A percentile compares a stretch with the other conserved stretches of the same genome.
Conservation (phyloP, 2,113 vertebrate species). For the Turnix velox region DNA sequence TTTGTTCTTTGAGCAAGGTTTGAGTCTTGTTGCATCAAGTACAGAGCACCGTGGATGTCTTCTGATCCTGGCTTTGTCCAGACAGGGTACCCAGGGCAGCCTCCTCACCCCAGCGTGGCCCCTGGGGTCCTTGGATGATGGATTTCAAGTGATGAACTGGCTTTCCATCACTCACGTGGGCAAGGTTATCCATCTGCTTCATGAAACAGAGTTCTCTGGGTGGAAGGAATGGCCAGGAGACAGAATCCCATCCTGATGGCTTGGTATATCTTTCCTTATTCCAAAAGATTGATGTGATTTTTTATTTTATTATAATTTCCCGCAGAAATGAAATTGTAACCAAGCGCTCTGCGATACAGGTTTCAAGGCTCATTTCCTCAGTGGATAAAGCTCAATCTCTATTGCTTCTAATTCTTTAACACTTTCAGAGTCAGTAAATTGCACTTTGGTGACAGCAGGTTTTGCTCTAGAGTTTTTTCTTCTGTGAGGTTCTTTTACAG, state of each 20-base stretch:
- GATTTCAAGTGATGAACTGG: not conserved
- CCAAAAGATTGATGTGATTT: constrained; percentile 44
- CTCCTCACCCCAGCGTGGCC: not conserved
- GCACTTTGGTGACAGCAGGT: not conserved
- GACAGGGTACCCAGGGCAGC: not conserved
- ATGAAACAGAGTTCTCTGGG: not conserved
- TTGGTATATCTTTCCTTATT: constrained; percentile 45
- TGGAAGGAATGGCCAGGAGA: constrained; percentile 6
- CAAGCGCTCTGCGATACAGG: constrained; percentile 52
- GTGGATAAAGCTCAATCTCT: constrained; percentile 10
- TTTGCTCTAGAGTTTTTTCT: constrained; percentile 12
- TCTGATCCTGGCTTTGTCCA: not conserved
- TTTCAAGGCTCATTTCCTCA: constrained; percentile 57
- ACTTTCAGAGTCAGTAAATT: constrained; percentile 61
- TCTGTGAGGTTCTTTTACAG: constrained; percentile 31
- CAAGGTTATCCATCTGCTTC: not conserved
- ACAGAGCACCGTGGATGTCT: accelerated
- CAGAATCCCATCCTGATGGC: constrained; percentile 25
- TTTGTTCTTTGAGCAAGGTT: not conserved
- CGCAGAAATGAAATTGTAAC: constrained; percentile 51
- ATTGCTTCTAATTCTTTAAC: constrained; percentile 59
- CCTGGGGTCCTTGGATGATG: not conserved
- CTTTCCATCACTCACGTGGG: not conserved
- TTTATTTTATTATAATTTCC: not conserved
- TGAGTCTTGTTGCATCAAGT: not conserved